Evolutionary conservation across 2,113 vertebrate genomes (phyloP).

Genomic region (Bostrychus sinensis): DNA sequence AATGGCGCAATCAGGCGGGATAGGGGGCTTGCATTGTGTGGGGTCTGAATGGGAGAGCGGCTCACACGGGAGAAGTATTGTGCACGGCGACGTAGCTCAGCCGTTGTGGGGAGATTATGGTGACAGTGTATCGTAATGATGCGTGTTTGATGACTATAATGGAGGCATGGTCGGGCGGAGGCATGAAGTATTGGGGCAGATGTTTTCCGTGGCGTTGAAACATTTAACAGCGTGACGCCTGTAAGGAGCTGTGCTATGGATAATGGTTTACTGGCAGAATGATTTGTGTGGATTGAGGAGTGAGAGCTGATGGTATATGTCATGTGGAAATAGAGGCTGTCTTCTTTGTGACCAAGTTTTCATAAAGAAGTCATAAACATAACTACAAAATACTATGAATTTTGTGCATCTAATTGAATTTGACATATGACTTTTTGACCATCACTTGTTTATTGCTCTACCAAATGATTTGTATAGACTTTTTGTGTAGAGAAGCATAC

Average conservation of each 20-base stretch:
- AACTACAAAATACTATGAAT: no score
- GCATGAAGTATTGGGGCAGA: slow-evolving; percentile 3
- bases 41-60: slow-evolving; percentile 54
- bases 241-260: not conserved
- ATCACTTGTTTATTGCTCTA: no score
- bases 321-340: no score
- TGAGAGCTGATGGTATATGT: no score
- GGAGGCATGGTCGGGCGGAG: slow-evolving; percentile 2
- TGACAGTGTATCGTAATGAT: slow-evolving; percentile 5
- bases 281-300: not conserved
- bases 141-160: slow-evolving; percentile 16
- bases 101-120: slow-evolving; percentile 46
- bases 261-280: not conserved
- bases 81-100: slow-evolving; percentile 27
- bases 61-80: slow-evolving; percentile 30
- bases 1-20: slow-evolving; percentile 62
- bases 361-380: no score
- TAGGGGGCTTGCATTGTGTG: slow-evolving; percentile 60
- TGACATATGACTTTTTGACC: no score
- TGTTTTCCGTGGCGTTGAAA: not conserved
- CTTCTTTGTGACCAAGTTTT: no score
- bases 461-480: no score
- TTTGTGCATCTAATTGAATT: no score
- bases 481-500: no score
- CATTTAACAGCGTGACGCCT: not conserved